phyloP scores from a whole-genome alignment of 2,888 invertebrate genomes.

The Eutolmus rufibarbis region DNA sequence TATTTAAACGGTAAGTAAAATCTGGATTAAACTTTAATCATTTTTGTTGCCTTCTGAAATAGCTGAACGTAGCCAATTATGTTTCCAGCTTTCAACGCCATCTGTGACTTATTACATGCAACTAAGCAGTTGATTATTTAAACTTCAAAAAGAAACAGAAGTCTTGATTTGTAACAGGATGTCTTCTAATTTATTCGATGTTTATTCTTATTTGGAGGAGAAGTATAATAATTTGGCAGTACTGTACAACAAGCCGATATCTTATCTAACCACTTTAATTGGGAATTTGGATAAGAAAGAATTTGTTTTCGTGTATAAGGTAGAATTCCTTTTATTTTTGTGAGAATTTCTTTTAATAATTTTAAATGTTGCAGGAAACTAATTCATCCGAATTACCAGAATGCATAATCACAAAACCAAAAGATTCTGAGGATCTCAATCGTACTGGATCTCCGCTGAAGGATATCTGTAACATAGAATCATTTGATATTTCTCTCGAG shows the following conservation, averaged over 20 bases:
- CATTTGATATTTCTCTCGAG: constrained; percentile 55
- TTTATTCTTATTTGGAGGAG: constrained; percentile 40
- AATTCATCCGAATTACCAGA: not conserved
- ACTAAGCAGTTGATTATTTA: not conserved
- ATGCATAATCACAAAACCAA: not conserved
- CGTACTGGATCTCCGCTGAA: constrained; percentile 61
- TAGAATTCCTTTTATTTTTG: not conserved
- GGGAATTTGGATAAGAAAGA: not conserved
- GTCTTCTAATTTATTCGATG: constrained; percentile 13
- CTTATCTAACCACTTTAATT: not conserved
- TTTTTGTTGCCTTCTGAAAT: not conserved
- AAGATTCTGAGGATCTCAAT: constrained; percentile 50
- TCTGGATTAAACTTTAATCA: not conserved
- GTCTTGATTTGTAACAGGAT: not conserved
- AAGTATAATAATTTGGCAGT: not conserved
- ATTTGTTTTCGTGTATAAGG: not conserved
- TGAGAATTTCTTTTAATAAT: not conserved
- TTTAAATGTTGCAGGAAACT: not conserved
- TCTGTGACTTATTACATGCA: not conserved
- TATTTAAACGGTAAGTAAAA: not conserved
- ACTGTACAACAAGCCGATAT: not conserved
- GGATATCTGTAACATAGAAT: constrained; percentile 58
- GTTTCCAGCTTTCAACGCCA: not conserved
- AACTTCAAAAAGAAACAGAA: not conserved
- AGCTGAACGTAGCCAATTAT: not conserved